These are phyloP conservation scores for Andricus quercusramuli DNA, from an alignment of 2,888 invertebrate genomes.

Conservation along the genomic window DNA sequence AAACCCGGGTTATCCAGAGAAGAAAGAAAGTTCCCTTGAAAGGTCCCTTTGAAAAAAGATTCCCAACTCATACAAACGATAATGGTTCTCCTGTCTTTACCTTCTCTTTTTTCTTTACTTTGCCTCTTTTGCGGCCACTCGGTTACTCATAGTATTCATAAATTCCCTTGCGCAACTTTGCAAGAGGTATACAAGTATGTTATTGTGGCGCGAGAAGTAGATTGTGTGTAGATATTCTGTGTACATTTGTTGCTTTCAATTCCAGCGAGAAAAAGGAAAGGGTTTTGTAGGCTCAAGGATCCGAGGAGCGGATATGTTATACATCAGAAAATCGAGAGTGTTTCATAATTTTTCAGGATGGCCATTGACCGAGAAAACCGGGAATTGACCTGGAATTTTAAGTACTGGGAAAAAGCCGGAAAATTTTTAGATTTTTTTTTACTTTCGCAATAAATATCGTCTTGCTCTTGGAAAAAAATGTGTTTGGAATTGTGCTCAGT, in stretches of 20 bases:
- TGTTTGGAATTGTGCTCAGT: no score
- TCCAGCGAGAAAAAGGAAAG: constrained; percentile 5
- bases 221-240: constrained; percentile 23
- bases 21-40: constrained; percentile 10
- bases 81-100: constrained; percentile 25
- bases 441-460: no score
- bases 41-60: background rate
- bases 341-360: background rate
- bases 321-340: background rate
- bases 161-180: constrained; percentile 32
- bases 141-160: constrained; percentile 39
- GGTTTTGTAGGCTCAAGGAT: constrained; percentile 27
- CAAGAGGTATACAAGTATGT: constrained; percentile 17
- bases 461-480: no score
- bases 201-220: constrained; percentile 23
- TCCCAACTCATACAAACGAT: constrained; percentile 2
- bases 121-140: constrained; percentile 11
- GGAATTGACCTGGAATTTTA: no score
- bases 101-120: constrained; percentile 22
- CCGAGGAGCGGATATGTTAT: constrained; percentile 6
- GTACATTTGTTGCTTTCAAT: constrained; percentile 21
- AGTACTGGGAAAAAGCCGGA: no score
- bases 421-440: no score
- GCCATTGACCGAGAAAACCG: no score
- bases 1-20: background rate